Conservation (phyloP, 2,113 vertebrate genomes). For the Lophochroa leadbeateri region DNA sequence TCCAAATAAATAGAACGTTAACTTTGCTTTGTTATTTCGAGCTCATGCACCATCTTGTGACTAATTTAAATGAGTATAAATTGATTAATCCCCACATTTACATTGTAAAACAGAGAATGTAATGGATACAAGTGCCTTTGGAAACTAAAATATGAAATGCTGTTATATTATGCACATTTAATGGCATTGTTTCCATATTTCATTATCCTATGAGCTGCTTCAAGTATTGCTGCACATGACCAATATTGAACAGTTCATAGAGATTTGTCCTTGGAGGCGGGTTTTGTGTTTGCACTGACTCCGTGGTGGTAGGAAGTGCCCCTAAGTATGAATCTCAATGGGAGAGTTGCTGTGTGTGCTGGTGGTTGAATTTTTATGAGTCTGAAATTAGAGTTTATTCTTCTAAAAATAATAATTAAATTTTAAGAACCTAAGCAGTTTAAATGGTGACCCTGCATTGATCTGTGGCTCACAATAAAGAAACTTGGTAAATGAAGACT, state of each 20-base stretch:
- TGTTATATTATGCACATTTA: slow-evolving; percentile 14
- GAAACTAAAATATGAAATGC: slow-evolving; percentile 14
- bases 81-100: neutral
- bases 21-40: neutral
- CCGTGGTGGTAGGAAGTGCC: neutral
- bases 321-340: neutral
- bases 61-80: neutral
- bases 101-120: neutral
- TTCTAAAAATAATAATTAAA: neutral
- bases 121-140: neutral
- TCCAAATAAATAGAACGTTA: neutral
- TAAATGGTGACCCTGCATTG: neutral
- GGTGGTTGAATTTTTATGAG: neutral
- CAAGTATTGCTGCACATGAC: neutral
- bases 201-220: neutral
- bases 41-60: neutral
- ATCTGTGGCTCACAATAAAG: neutral
- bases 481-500: neutral
- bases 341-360: neutral
- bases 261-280: neutral
- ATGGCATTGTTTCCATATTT: slow-evolving; percentile 15
- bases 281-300: neutral
- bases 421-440: neutral
- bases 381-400: neutral
- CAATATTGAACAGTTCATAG: neutral